Percentiles rank a stretch among this genome's conserved stretches.
Evolutionary conservation across 2,888 invertebrate species (phyloP).

Genomic region (Conchocele bisecta): DNA sequence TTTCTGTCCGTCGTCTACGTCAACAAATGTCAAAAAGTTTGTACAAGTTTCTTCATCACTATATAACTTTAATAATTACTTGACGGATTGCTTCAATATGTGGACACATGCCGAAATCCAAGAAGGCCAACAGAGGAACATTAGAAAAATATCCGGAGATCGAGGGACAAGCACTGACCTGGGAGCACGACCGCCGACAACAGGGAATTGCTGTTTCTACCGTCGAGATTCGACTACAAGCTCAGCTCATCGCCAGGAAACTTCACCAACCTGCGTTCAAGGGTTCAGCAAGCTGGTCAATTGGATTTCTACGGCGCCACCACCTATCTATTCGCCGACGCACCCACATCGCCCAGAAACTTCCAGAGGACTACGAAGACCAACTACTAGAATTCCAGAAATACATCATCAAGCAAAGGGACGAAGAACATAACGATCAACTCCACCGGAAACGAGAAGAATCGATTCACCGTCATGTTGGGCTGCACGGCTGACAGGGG

Average conservation of each 20-base stretch:
- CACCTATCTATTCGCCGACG: constrained; percentile 25
- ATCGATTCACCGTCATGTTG: constrained; percentile 26
- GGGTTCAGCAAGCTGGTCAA: constrained; percentile 9
- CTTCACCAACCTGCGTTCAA: not conserved
- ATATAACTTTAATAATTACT: too few species aligned
- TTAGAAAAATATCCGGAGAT: not conserved
- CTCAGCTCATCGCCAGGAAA: not conserved
- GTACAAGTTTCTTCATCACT: too few species aligned
- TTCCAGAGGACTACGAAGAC: constrained; percentile 33
- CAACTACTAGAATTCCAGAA: constrained; percentile 7
- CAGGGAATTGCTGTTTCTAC: not conserved
- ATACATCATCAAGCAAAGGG: constrained; percentile 7
- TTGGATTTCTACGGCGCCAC: constrained; percentile 1
- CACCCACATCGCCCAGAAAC: constrained; percentile 28
- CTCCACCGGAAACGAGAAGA: constrained; percentile 36
- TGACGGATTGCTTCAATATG: too few species aligned
- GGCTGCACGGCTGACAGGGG: constrained; percentile 29
- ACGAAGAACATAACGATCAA: constrained; percentile 9
- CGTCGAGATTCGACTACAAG: not conserved
- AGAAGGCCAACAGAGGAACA: not conserved
- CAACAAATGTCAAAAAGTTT: too few species aligned
- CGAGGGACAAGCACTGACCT: not conserved
- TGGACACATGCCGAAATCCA: not conserved
- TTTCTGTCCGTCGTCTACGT: too few species aligned
- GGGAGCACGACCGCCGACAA: not conserved